Conservation (phyloP, 2,113 vertebrate species). For the Accipiter cooperii region DNA sequence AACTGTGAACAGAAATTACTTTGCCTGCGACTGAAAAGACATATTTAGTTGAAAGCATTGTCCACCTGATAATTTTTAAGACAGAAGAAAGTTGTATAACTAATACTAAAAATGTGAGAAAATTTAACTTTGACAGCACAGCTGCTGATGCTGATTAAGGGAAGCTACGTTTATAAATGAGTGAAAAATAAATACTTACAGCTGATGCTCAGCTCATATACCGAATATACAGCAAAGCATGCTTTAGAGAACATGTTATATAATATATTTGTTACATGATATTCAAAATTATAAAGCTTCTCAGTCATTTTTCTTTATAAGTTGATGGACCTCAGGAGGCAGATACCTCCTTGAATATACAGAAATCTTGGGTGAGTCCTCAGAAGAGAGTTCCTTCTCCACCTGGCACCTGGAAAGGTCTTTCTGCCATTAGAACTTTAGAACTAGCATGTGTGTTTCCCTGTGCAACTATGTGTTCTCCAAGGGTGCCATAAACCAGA, state of each 20-base stretch:
- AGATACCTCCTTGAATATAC: background rate
- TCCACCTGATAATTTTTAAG: background rate
- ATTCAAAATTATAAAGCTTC: background rate
- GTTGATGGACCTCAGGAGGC: background rate
- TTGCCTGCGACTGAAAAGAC: background rate
- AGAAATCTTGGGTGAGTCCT: background rate
- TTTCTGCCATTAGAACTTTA: background rate
- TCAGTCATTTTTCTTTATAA: background rate
- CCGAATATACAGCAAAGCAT: background rate
- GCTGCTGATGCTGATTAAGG: background rate
- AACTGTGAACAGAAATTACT: background rate
- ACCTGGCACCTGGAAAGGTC: background rate
- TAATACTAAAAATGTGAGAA: background rate
- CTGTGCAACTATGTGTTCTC: background rate
- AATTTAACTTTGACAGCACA: background rate
- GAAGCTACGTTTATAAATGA: background rate
- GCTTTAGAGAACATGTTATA: background rate
- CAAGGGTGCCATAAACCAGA: background rate
- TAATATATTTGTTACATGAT: background rate
- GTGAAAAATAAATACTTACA: background rate
- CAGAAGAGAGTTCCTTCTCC: background rate
- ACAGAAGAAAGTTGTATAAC: background rate
- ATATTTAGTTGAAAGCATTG: background rate
- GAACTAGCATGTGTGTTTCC: background rate
- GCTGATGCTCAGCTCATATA: background rate